phyloP scores from a whole-genome alignment of 2,797 vertebrate species.

The Sarcoramphus papa region DNA sequence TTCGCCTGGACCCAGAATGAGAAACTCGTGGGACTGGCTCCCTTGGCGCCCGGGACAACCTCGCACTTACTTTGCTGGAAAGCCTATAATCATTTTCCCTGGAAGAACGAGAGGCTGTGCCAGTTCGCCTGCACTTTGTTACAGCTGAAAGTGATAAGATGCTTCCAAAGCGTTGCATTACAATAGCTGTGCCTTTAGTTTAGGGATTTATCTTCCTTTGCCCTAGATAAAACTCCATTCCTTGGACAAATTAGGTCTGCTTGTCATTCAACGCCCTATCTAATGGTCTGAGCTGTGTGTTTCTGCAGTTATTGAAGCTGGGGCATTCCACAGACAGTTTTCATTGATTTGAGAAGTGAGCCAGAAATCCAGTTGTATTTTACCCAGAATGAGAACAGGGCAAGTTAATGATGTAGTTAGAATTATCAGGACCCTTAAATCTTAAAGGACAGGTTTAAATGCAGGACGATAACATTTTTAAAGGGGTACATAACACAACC shows the following conservation, averaged over 20 bases:
- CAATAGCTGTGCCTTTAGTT: conserved; percentile 6
- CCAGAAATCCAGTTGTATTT: conserved; percentile 56
- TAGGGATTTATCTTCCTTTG: conserved; percentile 43
- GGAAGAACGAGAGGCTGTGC: neutral
- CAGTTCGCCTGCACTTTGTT: conserved; percentile 9
- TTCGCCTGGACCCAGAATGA: neutral
- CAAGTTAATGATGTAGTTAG: conserved; percentile 69
- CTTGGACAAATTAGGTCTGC: conserved; percentile 63
- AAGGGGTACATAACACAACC: neutral
- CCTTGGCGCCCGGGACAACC: neutral
- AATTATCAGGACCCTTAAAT: conserved; percentile 58
- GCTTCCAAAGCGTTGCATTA: neutral
- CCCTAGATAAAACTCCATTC: conserved; percentile 60
- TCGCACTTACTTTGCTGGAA: neutral
- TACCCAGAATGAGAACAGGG: conserved; percentile 29
- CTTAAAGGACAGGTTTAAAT: conserved; percentile 55
- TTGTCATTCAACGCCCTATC: conserved; percentile 65
- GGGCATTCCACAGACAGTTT: conserved; percentile 52
- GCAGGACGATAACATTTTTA: conserved; percentile 54
- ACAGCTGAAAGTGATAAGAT: conserved; percentile 22
- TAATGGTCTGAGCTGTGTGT: conserved; percentile 52
- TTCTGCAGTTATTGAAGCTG: conserved; percentile 37
- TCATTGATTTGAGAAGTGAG: conserved; percentile 22
- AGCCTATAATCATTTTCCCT: neutral
- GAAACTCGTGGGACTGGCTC: neutral